Evolutionary conservation across 2,888 invertebrate genomes (phyloP), one percentile per base, ranked within the genome.

Genomic region (Rosalia funebris): DNA sequence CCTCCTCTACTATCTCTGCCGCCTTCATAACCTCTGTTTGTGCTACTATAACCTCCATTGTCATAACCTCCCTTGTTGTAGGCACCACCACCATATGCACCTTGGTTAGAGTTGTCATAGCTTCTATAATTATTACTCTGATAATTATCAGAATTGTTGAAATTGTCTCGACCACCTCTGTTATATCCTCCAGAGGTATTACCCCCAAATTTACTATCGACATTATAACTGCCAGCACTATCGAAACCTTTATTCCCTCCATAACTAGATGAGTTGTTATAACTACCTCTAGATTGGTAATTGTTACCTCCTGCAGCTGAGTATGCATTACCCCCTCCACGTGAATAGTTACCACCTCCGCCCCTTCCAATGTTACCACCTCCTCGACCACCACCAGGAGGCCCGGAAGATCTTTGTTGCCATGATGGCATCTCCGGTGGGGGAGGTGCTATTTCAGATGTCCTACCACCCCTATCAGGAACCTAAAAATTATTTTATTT

Each of bases 351-450:
- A 15, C 32, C 37, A 32, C 76, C 75, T 17, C 79, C 76, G 10
- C 78, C 71, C 1, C 81, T 78, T 4, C 79, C 75, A 1, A 81
- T n/a, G 74, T 0, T 11, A 68, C 84, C 76, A 60, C 84, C 78
- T 41, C 83, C 82, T 32, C 82, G 76, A 32, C 84, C 82, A 34
- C 85, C 81, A 14, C 80, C 80, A 25, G 77, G 75, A 7, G 85
- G 82, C 25, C 84, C 85, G 25, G 84, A 73, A 0, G 84, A 83
- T 32, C 87, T 83, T 74, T 94, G 92, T 75, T 91, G 89, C 94
- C 97, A 98, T 0, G 95, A 90, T 0, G 98, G 98, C 96, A 98
- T 97, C 83, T 98, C 98, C 0, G 96, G 96, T 0, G 96, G 95
- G 0, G 98, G 98, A 0, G 95, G 91, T 63, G 93, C 92, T 72